Percentiles rank a stretch among this genome's conserved stretches.
Conservation (phyloP, 2,888 invertebrate genomes). For the Tetragonula carbonaria region DNA sequence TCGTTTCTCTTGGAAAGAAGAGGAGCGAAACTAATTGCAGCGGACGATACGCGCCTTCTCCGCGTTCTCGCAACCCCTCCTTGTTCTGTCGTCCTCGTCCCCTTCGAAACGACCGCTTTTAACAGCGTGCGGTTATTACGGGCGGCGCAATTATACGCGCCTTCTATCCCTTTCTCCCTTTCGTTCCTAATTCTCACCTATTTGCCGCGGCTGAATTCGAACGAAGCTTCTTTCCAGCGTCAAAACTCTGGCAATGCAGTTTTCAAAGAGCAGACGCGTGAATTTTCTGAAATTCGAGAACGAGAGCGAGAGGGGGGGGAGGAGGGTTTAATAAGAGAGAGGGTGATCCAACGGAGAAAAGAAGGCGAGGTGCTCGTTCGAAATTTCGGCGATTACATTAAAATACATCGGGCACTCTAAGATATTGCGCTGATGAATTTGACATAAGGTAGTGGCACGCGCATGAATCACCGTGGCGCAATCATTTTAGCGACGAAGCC, state of each 20-base stretch:
- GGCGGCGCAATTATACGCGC: conserved; percentile 59
- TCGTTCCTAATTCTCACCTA: conserved; percentile 53
- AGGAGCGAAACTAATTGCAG: conserved; percentile 75
- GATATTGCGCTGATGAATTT: conserved; percentile 58
- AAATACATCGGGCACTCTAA: conserved; percentile 65
- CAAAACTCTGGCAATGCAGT: neutral
- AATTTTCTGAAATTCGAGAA: neutral
- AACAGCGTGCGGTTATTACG: conserved; percentile 62
- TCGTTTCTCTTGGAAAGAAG: conserved; percentile 25
- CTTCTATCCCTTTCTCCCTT: conserved; percentile 33
- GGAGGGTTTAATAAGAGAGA: no score
- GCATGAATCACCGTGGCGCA: conserved; percentile 44
- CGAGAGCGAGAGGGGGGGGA: neutral
- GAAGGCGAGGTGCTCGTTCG: neutral
- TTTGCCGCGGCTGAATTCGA: conserved; percentile 18
- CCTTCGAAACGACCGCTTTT: conserved; percentile 40
- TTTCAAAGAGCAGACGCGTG: neutral
- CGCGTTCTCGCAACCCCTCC: conserved; percentile 2
- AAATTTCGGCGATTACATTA: conserved; percentile 50
- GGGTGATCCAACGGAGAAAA: no score
- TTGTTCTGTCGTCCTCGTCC: conserved; percentile 16
- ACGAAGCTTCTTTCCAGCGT: neutral
- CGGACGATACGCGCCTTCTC: conserved; percentile 44
- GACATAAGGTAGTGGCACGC: conserved; percentile 22
- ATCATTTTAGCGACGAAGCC: conserved; percentile 44